Evolutionary conservation across 2,888 invertebrate genomes (phyloP).

Genomic region (Agrypnus murinus): DNA sequence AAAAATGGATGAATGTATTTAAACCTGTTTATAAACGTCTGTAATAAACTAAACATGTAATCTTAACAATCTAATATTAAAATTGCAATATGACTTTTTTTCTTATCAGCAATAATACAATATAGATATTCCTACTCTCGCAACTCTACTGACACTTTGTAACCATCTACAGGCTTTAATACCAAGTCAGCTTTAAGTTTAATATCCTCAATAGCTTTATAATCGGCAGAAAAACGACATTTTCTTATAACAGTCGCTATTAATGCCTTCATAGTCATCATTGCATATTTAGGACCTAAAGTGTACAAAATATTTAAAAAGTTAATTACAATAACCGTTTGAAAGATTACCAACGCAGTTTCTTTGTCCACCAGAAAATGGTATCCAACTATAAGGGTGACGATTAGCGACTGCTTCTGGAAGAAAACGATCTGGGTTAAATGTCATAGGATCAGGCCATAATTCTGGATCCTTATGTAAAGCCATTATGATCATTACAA

Average conservation of each 20-base stretch:
- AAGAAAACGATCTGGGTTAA: constrained; percentile 72
- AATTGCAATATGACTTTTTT: no score
- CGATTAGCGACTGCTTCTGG: background rate
- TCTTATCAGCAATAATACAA: no score
- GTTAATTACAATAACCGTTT: background rate
- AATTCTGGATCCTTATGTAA: constrained; percentile 70
- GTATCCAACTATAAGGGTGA: constrained; percentile 47
- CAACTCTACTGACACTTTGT: constrained; percentile 15
- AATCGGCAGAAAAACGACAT: constrained; percentile 63
- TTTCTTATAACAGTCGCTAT: constrained; percentile 66
- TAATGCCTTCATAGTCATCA: constrained; percentile 70
- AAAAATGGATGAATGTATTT: no score
- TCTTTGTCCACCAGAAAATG: constrained; percentile 71
- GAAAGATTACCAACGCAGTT: constrained; percentile 70
- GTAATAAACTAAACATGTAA: no score
- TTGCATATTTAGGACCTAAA: constrained; percentile 68
- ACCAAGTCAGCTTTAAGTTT: constrained; percentile 55
- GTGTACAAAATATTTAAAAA: background rate
- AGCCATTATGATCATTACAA: constrained; percentile 69
- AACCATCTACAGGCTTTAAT: constrained; percentile 56
- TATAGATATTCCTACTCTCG: background rate
- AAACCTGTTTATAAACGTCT: no score
- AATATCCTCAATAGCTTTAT: constrained; percentile 58
- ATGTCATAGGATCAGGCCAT: constrained; percentile 70
- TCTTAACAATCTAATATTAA: no score